Evolutionary conservation across 2,888 invertebrate genomes (phyloP).

Genomic region (Meganola albula): DNA sequence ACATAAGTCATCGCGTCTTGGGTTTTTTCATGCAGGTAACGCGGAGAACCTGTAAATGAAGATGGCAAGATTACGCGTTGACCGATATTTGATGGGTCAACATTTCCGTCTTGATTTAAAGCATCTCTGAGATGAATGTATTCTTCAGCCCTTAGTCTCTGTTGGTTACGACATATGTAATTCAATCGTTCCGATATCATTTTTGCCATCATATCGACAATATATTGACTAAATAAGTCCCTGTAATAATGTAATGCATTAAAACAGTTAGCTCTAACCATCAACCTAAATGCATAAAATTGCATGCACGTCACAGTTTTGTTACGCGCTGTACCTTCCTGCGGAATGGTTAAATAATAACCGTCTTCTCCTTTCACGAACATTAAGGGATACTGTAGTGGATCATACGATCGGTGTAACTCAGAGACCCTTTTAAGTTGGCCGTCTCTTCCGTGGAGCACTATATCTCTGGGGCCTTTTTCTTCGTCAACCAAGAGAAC

Average conservation of each 20-base stretch:
- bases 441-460: conserved; percentile 10
- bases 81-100: neutral
- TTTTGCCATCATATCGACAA: neutral
- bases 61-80: neutral
- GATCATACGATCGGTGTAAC: conserved; percentile 21
- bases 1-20: conserved; percentile 32
- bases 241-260: neutral
- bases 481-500: conserved; percentile 17
- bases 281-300: neutral
- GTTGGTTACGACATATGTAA: neutral
- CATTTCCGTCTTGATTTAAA: neutral
- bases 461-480: conserved; percentile 17
- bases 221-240: neutral
- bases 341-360: conserved; percentile 18
- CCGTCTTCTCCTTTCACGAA: conserved; percentile 23
- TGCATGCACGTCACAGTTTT: neutral
- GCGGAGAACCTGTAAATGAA: conserved; percentile 9
- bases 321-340: conserved; percentile 3
- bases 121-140: neutral
- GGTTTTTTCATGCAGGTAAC: conserved; percentile 10
- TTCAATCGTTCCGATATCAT: neutral
- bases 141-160: neutral
- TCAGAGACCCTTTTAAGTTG: conserved; percentile 15
- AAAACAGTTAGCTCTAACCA: neutral
- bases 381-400: conserved; percentile 24